Evolutionary conservation across 2,888 invertebrate genomes (phyloP).

Genomic region (Stenotaenia linearis): DNA sequence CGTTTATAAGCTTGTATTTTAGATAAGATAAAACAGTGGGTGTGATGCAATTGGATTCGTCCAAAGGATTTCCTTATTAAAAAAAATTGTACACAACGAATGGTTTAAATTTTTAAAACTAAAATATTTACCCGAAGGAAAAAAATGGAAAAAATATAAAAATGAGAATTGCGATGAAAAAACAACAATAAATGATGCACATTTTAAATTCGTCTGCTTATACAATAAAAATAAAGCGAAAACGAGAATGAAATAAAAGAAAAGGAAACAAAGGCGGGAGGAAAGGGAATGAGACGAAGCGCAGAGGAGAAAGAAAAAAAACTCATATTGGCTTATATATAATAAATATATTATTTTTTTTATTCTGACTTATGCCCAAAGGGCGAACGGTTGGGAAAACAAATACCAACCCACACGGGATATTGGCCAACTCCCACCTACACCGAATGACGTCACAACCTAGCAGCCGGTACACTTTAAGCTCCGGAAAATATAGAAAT

Average conservation of each 20-base stretch:
- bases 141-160: not conserved
- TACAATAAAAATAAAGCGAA: too few relatives aligned
- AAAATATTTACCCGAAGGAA: not conserved
- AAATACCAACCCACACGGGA: not conserved
- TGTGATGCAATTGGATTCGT: not conserved
- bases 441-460: not conserved
- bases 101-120: not conserved
- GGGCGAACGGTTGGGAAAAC: not conserved
- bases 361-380: not conserved
- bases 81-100: not conserved
- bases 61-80: constrained; percentile 9
- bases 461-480: not conserved
- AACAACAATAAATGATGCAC: too few relatives aligned
- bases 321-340: not conserved
- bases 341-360: not conserved
- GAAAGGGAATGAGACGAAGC: too few relatives aligned
- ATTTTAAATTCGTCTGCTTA: too few relatives aligned
- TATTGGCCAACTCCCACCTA: not conserved
- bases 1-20: not conserved
- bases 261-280: too few relatives aligned
- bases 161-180: not conserved
- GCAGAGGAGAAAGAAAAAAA: not conserved
- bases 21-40: not conserved
- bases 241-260: too few relatives aligned
- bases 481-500: too few relatives aligned